phyloP scores from a whole-genome alignment of 2,797 vertebrate genomes.

The Neosilurus hyrtlii region DNA sequence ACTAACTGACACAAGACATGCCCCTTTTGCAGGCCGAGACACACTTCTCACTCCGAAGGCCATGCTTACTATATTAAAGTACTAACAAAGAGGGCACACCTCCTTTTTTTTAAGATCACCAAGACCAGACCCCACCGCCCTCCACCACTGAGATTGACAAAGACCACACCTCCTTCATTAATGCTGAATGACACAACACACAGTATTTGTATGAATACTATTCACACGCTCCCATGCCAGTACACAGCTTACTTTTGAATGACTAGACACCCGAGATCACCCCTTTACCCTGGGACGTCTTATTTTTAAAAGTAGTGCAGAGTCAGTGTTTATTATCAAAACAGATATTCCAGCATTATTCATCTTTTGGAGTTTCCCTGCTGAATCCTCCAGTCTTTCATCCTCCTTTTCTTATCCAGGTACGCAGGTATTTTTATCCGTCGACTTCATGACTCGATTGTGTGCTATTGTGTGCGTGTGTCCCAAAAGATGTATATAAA shows the following conservation, averaged over 20 bases:
- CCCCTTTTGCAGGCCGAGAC: neutral
- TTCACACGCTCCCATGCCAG: slow-evolving; percentile 24
- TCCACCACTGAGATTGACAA: no score
- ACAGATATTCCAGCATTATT: neutral
- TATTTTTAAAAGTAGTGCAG: neutral
- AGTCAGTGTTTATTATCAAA: neutral
- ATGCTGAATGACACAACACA: neutral
- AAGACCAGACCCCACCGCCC: no score
- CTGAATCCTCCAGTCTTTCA: neutral
- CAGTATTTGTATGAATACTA: neutral
- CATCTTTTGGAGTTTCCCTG: neutral
- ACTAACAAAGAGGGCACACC: neutral
- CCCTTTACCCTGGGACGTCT: neutral
- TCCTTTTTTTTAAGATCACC: neutral
- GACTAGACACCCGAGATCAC: neutral
- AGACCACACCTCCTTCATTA: no score
- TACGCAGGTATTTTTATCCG: neutral
- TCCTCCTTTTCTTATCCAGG: neutral
- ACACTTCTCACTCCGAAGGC: no score
- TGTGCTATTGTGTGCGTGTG: no score
- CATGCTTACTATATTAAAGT: no score
- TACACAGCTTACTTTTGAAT: neutral
- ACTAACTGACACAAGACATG: neutral
- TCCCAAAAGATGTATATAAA: no score
- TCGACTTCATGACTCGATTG: no score